Conservation (phyloP, 2,113 vertebrate genomes). For the Lota lota region DNA sequence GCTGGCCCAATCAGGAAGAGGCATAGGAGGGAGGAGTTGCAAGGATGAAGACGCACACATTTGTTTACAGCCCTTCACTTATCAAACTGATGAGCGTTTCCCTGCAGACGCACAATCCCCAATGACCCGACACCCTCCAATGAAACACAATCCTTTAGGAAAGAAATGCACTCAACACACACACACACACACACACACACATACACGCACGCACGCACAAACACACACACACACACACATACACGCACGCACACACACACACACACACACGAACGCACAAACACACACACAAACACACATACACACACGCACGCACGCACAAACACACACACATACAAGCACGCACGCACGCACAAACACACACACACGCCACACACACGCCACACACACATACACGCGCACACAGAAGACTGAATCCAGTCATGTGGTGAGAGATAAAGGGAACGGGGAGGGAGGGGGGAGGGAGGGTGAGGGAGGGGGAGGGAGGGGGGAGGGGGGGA, state of each 20-base stretch:
- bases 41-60: too few species aligned
- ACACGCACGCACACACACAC: not conserved
- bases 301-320: not conserved
- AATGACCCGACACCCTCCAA: not conserved
- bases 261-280: not conserved
- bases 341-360: not conserved
- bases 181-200: too few species aligned
- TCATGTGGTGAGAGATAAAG: not conserved
- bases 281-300: not conserved
- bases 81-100: slow-evolving; percentile 5
- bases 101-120: slow-evolving; percentile 1
- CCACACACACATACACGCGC: not conserved
- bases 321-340: not conserved
- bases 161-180: too few species aligned
- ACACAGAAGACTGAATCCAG: not conserved
- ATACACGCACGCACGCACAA: not conserved
- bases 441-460: not conserved
- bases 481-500: not conserved
- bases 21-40: not conserved
- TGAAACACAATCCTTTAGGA: too few species aligned
- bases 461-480: not conserved
- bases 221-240: not conserved
- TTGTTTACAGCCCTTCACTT: not conserved
- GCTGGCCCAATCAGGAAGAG: too few species aligned
- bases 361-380: not conserved